These are phyloP conservation scores for Hirudinaria manillensis DNA, from an alignment of 2,888 invertebrate genomes.

Conservation along the genomic window DNA sequence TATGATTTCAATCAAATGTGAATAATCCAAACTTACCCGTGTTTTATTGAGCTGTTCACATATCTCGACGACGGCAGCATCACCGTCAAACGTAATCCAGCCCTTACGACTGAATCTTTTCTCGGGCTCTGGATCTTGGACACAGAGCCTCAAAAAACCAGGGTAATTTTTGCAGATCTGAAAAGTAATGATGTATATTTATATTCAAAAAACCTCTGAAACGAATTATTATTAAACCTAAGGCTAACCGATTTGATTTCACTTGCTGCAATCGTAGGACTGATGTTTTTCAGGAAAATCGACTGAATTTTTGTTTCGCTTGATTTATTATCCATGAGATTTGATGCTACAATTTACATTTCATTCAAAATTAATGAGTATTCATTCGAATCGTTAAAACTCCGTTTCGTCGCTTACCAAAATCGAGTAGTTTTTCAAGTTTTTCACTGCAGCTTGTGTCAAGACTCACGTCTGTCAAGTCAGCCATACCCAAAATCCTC, in stretches of 20 bases:
- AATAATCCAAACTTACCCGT: slow-evolving; percentile 59
- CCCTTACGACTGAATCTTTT: slow-evolving; percentile 91
- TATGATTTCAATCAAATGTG: not conserved
- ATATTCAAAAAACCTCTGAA: not conserved
- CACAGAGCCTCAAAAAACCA: slow-evolving; percentile 90
- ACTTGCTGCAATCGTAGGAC: not conserved
- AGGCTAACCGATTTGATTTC: not conserved
- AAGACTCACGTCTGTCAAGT: slow-evolving; percentile 71
- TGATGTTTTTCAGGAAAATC: not conserved
- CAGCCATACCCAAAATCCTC: slow-evolving; percentile 66
- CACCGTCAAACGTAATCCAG: slow-evolving; percentile 93
- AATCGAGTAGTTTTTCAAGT: slow-evolving; percentile 80
- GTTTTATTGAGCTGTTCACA: slow-evolving; percentile 97
- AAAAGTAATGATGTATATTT: not conserved
- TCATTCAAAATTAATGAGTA: not conserved
- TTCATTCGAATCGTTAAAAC: too few relatives aligned
- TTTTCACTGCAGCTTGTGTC: slow-evolving; percentile 74
- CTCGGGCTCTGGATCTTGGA: slow-evolving; percentile 93
- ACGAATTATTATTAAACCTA: not conserved
- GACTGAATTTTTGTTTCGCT: not conserved
- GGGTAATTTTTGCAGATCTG: slow-evolving; percentile 70
- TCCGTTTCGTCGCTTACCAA: slow-evolving; percentile 54
- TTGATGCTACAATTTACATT: slow-evolving; percentile 64
- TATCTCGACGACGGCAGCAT: slow-evolving; percentile 96
- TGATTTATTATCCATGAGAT: slow-evolving; percentile 68